Percentiles rank a stretch among this genome's conserved stretches.
phyloP scores from a whole-genome alignment of 2,113 vertebrate species.

The Psittacula cyanocephala region DNA sequence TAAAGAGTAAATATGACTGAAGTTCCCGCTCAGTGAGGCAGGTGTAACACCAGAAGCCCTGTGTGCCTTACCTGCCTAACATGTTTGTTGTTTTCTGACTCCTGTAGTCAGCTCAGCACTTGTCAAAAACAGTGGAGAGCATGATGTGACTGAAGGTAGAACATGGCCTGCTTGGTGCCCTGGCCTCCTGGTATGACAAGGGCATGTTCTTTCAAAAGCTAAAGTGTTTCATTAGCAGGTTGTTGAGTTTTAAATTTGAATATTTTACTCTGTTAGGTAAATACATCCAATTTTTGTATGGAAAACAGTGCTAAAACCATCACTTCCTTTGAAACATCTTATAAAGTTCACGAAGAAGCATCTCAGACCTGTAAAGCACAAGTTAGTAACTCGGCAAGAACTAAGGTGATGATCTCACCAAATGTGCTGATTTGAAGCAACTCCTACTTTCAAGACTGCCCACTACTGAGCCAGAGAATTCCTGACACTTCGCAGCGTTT shows the following conservation, averaged over 20 bases:
- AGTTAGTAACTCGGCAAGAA: not conserved
- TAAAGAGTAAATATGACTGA: not conserved
- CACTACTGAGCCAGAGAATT: not conserved
- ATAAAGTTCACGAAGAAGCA: not conserved
- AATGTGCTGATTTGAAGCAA: not conserved
- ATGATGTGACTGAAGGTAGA: not conserved
- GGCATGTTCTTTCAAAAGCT: not conserved
- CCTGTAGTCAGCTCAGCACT: not conserved
- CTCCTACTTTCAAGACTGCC: not conserved
- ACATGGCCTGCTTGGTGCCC: not conserved
- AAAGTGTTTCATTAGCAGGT: not conserved
- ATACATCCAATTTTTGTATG: not conserved
- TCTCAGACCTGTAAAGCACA: not conserved
- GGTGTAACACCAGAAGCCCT: not conserved
- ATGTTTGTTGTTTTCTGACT: accelerated
- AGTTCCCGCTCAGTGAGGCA: not conserved
- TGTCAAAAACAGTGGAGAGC: not conserved
- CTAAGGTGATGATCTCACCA: not conserved
- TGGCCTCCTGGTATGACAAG: not conserved
- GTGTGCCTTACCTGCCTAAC: not conserved
- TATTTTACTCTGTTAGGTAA: not conserved
- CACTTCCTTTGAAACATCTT: not conserved
- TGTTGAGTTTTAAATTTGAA: not conserved
- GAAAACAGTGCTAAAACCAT: not conserved
- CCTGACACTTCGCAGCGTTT: not conserved